Base-by-base conservation (phyloP, 2,888 invertebrate genomes). In the Fabriciana adippe region DNA sequence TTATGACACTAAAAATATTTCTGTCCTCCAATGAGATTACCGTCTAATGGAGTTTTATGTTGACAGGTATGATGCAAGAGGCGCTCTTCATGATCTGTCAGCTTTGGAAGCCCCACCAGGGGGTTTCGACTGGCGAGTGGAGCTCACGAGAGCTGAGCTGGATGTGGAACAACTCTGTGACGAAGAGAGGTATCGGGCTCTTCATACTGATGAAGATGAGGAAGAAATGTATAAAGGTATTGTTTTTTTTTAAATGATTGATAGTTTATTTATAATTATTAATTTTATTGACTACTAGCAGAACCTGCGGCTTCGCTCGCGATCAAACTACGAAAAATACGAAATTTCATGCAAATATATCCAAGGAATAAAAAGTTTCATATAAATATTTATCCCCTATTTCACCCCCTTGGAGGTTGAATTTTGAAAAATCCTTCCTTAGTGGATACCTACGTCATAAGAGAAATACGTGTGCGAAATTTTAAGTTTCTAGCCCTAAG, bases 111-210 rank as follows among this genome's bases (percentile, higher is more conserved):
- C 96, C 47, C 95, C 96, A 63, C 93, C 95, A 6, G 96, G 96
- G 77, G 96, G 96, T 76, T 94, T 90, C 77, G 91, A 92, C 79
- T 93, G 93, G 82, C 92, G 93, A 57, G 93, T 94, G 71, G 94
- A 94, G 79, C 92, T 96, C 64, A 95, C 95, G 56, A 94, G 94
- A 75, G 95, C 95, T 57, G 97, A 97, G 85, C 93, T 94, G 75
- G 95, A 96, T 71, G 95, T 98, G 74, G 99, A 99, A 88, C 96
- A 96, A 80, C 93, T 97, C 66, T 99, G 99, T 89, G 99, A 99
- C 85, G 97, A 98, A 84, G 99, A 99, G 92, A 94, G 99, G 57
- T 99, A 98, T 90, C 93, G 96, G 70, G 98, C 97, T 21, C 93
- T 99, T 59, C 95, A 96, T 81, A 96, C 95, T 68, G 97, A 98